These are phyloP conservation scores for Microplitis demolitor DNA, from an alignment of 1,140 invertebrate genomes.

Conservation along the genomic window DNA sequence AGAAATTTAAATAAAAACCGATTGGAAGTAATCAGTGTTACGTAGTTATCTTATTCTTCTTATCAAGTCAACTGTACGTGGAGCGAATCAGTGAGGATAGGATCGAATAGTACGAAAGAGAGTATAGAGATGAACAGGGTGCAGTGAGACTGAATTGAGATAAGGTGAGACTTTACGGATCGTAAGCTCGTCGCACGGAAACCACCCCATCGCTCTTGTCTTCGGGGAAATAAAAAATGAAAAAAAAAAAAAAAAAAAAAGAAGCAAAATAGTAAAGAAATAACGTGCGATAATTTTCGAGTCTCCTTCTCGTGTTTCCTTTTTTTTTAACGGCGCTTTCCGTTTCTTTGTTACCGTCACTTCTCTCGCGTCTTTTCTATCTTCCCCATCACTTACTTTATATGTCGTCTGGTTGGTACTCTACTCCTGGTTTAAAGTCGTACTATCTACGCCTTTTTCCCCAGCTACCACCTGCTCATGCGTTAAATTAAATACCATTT, in stretches of 20 bases:
- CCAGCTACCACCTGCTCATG: slow-evolving; percentile 22
- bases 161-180: slow-evolving; percentile 20
- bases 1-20: not conserved
- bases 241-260: not conserved
- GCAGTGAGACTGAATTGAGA: slow-evolving; percentile 25
- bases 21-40: not conserved
- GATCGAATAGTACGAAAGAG: too few relatives aligned
- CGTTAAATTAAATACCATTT: slow-evolving; percentile 34
- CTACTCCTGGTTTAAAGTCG: not conserved
- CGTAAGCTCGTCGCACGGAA: slow-evolving; percentile 24
- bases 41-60: not conserved
- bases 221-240: not conserved
- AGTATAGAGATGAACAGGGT: not conserved
- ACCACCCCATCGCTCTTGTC: slow-evolving; percentile 25
- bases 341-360: too few relatives aligned
- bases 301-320: slow-evolving; percentile 6
- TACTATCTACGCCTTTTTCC: slow-evolving; percentile 9
- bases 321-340: too few relatives aligned
- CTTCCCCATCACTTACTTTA: not conserved
- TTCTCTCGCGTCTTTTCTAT: not conserved
- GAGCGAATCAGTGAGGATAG: slow-evolving; percentile 45
- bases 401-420: not conserved
- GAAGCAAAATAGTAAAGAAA: not conserved
- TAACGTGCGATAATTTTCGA: slow-evolving; percentile 21
- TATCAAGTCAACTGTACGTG: slow-evolving; percentile 32